Evolutionary conservation across 2,888 invertebrate species (phyloP).

Genomic region (Ophion slaviceki): DNA sequence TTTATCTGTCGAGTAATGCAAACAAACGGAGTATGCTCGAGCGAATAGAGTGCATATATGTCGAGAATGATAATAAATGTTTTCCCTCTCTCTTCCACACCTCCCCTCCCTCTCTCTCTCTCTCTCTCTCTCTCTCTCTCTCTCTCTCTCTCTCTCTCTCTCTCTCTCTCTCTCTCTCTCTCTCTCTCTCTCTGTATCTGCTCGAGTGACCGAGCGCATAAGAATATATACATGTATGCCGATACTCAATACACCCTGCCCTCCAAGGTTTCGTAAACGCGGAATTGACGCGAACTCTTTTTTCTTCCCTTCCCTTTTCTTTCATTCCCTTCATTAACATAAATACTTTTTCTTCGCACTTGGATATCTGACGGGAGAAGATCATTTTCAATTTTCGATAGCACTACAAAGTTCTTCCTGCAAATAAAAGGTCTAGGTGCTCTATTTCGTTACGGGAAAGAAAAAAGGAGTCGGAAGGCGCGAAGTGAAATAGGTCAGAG

Average conservation of each 20-base stretch:
- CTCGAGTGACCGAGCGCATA: constrained; percentile 31
- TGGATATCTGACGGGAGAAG: neutral
- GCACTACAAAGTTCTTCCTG: neutral
- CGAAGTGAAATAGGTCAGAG: constrained; percentile 25
- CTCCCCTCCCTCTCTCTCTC: neutral
- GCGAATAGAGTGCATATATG: constrained; percentile 54
- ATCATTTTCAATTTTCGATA: neutral
- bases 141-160: neutral
- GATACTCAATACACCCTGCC: neutral
- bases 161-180: neutral
- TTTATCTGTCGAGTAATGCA: constrained; percentile 60
- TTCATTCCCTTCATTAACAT: too few relatives aligned
- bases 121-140: neutral
- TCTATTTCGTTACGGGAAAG: neutral
- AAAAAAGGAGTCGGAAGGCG: neutral
- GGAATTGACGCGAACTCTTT: neutral
- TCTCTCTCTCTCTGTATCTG: neutral
- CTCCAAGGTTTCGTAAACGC: neutral
- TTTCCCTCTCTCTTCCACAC: neutral
- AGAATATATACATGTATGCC: neutral
- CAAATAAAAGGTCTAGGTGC: neutral
- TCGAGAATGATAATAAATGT: constrained; percentile 37
- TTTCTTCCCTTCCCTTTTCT: too few relatives aligned
- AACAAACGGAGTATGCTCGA: constrained; percentile 48
- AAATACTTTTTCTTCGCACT: neutral